Percentiles rank a stretch among this genome's conserved stretches.
Evolutionary conservation across 2,888 invertebrate species (phyloP).

Genomic region (Arenicola marina): DNA sequence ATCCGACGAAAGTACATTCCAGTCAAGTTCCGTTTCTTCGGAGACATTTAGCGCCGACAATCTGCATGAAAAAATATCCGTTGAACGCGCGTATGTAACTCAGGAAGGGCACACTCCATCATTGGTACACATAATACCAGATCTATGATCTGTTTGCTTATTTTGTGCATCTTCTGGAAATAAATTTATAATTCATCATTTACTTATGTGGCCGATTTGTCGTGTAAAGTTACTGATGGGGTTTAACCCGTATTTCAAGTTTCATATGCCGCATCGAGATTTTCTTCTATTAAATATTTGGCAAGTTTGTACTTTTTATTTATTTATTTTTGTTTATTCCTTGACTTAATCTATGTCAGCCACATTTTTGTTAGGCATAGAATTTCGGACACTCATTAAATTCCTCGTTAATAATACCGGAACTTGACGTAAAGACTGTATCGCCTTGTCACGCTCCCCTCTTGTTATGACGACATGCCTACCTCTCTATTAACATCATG

Average conservation of each 20-base stretch:
- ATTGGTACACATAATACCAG: neutral
- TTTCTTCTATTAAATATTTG: no score
- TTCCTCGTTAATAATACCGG: no score
- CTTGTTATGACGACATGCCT: constrained; percentile 7
- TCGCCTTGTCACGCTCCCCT: neutral
- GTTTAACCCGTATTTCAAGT: no score
- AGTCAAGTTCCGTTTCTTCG: constrained; percentile 62
- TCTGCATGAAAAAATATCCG: constrained; percentile 38
- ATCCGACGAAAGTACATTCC: constrained; percentile 58
- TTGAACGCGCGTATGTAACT: neutral
- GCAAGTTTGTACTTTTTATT: no score
- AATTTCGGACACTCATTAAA: neutral
- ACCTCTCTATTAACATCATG: constrained; percentile 61
- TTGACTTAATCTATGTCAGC: neutral
- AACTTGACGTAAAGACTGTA: no score
- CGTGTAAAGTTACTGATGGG: no score
- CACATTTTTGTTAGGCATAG: neutral
- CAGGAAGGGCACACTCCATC: neutral
- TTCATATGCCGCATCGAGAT: no score
- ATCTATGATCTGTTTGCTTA: neutral
- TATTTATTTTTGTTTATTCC: neutral
- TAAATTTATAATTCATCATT: neutral
- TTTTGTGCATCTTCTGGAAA: neutral
- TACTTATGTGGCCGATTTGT: no score
- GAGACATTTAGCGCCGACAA: constrained; percentile 50